A percentile compares a stretch with the other conserved stretches of the same genome.
phyloP scores from a whole-genome alignment of 2,113 vertebrate species.

The Phainopepla nitens region DNA sequence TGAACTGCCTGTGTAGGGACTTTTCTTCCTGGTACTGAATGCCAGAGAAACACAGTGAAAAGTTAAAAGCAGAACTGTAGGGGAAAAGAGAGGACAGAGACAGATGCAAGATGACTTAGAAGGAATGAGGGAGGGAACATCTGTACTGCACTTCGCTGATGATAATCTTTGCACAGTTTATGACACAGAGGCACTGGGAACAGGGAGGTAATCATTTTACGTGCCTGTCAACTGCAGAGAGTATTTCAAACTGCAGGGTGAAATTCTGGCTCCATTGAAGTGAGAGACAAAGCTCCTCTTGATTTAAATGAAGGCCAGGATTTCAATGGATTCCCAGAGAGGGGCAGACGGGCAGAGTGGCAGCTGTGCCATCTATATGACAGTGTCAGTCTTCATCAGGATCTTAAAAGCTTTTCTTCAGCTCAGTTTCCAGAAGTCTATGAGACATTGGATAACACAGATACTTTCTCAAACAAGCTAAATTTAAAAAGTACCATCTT shows the following conservation, averaged over 20 bases:
- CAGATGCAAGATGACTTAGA: constrained; percentile 32
- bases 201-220: constrained; percentile 32
- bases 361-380: not conserved
- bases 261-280: constrained; percentile 19
- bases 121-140: constrained; percentile 19
- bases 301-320: constrained; percentile 9
- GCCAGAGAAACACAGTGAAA: not conserved
- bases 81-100: not conserved
- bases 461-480: not conserved
- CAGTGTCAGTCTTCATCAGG: not conserved
- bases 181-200: not conserved
- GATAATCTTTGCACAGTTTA: constrained; percentile 37
- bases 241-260: not conserved
- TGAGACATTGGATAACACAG: not conserved
- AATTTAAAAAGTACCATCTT: not conserved
- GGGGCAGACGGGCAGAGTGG: not conserved
- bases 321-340: not conserved
- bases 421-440: not conserved
- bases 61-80: not conserved
- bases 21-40: not conserved
- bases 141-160: constrained; percentile 35
- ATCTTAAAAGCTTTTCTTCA: not conserved
- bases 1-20: not conserved
- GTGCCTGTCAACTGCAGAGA: constrained; percentile 27
- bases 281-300: not conserved